Evolutionary conservation across 2,797 vertebrate genomes (phyloP).

Genomic region (Oreonectes daqikongensis): DNA sequence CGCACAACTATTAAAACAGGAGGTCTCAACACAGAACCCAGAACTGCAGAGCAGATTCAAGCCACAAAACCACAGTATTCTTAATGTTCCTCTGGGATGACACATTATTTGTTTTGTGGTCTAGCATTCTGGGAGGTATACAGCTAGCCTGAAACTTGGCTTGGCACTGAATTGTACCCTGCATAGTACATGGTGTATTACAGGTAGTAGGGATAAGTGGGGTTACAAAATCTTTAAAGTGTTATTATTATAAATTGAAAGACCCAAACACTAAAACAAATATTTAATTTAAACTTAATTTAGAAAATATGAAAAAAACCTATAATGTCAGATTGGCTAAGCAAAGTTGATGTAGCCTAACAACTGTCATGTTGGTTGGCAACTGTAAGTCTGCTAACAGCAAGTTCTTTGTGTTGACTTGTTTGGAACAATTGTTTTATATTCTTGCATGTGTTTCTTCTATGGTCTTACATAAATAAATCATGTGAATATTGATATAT

Average conservation of each 20-base stretch:
- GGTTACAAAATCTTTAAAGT: too few species aligned
- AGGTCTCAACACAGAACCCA: not conserved
- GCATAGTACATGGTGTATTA: not conserved
- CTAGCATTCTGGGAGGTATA: conserved; percentile 28
- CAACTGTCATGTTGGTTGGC: not conserved
- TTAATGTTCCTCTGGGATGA: conserved; percentile 31
- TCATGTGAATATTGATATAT: not conserved
- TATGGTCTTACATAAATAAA: not conserved
- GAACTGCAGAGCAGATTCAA: conserved; percentile 25
- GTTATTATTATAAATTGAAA: too few species aligned
- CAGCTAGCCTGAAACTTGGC: conserved; percentile 1
- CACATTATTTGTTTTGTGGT: conserved; percentile 20
- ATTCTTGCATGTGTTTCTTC: not conserved
- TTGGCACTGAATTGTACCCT: too few species aligned
- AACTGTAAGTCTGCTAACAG: not conserved
- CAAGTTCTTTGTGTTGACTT: not conserved
- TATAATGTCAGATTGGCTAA: too few species aligned
- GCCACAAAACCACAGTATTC: conserved; percentile 27
- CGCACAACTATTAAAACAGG: not conserved
- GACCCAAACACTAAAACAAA: too few species aligned
- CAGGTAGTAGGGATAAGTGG: too few species aligned
- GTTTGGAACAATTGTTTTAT: not conserved
- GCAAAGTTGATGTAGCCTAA: not conserved
- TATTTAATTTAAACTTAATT: too few species aligned
- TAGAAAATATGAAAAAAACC: too few species aligned